Evolutionary conservation across 1,140 invertebrate species (phyloP), one percentile per base, ranked within the genome.

Genomic region (Rhagoletis zephyria): DNA sequence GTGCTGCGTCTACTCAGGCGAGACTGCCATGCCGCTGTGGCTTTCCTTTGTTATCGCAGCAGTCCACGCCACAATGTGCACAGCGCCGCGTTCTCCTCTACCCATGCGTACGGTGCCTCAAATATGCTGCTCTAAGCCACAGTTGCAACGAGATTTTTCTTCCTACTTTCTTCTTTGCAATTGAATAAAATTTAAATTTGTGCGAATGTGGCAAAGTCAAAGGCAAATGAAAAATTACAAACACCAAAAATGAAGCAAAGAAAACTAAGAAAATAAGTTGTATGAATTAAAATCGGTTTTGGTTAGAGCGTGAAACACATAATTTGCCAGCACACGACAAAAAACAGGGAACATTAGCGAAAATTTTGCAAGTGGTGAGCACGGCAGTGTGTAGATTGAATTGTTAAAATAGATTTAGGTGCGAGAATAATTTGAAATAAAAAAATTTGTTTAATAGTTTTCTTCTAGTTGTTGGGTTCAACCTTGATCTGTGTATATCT

Each of bases 61-160:
- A 81, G 74, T 56, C 74, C 74, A 81, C 56, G 74, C 74, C 74
- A 56, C 74, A 81, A 81, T 81, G 70, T 81, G 74, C 74, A 56
- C 74, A 81, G 4, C 61, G 4, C n/a, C 61, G n/a, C 9, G 2
- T 10, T 10, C 2, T 10, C 51, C 5, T 10, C 51, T 10, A 7
- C 51, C 51, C 51, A 5, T 1, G 5, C 5, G 10, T 56, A 67
- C 30, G 40, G 4, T 42, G 64, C 64, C 40, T 3, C 30, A 30
- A 30, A 48, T 48, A 10, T n/a, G 42, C 64, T n/a, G 45, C 70
- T 4, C 45, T 74, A 74, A 74, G 70, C 45, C 70, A 48, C 42
- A 45, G 70, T 42, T 74, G 42, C 7, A 2, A 16, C 70, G 30
- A 1, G 16, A 70, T 74, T 74, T 74, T 74, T 6, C 12, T n/a